phyloP scores from a whole-genome alignment of 2,797 vertebrate species.

The Thalassophryne amazonica region DNA sequence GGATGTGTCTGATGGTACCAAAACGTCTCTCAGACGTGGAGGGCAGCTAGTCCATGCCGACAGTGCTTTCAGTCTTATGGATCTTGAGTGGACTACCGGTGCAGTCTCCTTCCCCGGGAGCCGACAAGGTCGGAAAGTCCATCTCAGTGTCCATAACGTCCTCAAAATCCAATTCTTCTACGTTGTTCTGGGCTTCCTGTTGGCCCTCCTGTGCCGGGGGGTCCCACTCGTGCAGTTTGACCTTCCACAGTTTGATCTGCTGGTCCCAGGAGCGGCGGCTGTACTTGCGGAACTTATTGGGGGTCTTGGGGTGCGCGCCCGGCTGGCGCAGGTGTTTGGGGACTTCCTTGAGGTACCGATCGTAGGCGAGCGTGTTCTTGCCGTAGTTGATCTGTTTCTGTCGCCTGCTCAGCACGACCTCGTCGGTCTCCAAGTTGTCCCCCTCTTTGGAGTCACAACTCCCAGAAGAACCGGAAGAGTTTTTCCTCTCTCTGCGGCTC shows the following conservation, averaged over 20 bases:
- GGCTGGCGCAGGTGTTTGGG: slow-evolving; percentile 89
- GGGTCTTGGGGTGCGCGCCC: slow-evolving; percentile 91
- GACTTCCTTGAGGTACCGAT: slow-evolving; percentile 89
- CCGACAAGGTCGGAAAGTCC: slow-evolving; percentile 73
- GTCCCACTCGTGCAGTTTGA: slow-evolving; percentile 94
- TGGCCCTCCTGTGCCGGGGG: slow-evolving; percentile 80
- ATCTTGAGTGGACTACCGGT: slow-evolving; percentile 63
- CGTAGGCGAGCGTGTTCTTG: slow-evolving; percentile 95
- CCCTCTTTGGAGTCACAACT: slow-evolving; percentile 91
- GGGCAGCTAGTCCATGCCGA: slow-evolving; percentile 25
- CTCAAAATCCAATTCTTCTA: slow-evolving; percentile 82
- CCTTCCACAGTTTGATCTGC: slow-evolving; percentile 96
- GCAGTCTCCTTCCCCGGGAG: slow-evolving; percentile 50
- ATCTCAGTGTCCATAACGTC: slow-evolving; percentile 90
- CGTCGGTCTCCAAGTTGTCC: slow-evolving; percentile 89
- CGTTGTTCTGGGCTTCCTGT: slow-evolving; percentile 25
- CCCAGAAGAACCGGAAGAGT: slow-evolving; percentile 88
- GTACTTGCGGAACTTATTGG: slow-evolving; percentile 97
- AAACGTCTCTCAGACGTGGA: too few species aligned
- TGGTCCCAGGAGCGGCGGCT: slow-evolving; percentile 98
- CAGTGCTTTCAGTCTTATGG: slow-evolving; percentile 44
- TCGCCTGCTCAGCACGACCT: slow-evolving; percentile 86
- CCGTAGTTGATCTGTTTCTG: slow-evolving; percentile 99
- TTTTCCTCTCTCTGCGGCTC: slow-evolving; percentile 82
- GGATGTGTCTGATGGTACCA: too few species aligned